A percentile compares a stretch with the other conserved stretches of the same genome.
Evolutionary conservation across 1,140 invertebrate genomes (phyloP).

Genomic region (Drosophila hydei): DNA sequence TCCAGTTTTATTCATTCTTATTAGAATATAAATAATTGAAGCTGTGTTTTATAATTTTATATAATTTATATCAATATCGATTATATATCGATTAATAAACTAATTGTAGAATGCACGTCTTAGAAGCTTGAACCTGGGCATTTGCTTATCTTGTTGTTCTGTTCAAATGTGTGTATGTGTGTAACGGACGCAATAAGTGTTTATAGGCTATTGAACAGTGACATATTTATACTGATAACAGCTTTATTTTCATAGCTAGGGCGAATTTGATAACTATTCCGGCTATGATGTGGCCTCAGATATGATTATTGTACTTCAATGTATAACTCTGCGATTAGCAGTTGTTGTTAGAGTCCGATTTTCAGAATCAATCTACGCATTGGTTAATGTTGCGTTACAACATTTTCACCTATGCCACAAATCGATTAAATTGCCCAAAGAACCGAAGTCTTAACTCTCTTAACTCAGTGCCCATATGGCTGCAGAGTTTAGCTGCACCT

Average conservation of each 20-base stretch:
- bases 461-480: neutral
- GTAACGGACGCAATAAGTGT: neutral
- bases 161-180: neutral
- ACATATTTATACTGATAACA: neutral
- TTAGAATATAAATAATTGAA: neutral
- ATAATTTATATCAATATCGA: too few species aligned
- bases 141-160: too few species aligned
- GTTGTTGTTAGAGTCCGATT: neutral
- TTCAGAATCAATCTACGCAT: neutral
- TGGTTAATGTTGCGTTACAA: constrained; percentile 17
- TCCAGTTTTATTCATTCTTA: neutral
- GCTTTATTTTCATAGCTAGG: neutral
- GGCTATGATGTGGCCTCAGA: neutral
- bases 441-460: constrained; percentile 17
- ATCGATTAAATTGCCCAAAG: constrained; percentile 29
- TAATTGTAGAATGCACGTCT: too few species aligned
- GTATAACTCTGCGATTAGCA: neutral
- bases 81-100: too few species aligned
- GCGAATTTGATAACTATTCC: neutral
- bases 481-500: constrained; percentile 27
- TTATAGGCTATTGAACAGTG: neutral
- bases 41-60: too few species aligned
- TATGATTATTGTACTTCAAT: neutral
- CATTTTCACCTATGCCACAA: constrained; percentile 42
- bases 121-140: too few species aligned